Conservation (phyloP, 2,113 vertebrate species). For the Gobio gobio region DNA sequence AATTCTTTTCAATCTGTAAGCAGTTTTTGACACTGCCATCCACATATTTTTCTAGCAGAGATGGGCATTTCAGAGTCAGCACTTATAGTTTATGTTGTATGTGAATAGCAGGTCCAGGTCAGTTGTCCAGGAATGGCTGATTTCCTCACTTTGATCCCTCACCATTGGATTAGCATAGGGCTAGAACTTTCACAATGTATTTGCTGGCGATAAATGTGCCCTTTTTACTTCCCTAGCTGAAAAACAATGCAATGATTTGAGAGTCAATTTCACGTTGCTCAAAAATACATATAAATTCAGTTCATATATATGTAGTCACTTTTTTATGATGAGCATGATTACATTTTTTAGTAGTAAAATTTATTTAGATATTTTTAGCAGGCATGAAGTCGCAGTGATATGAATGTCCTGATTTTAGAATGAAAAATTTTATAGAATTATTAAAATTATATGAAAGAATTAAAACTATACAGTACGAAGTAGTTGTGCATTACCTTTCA, state of each 20-base stretch:
- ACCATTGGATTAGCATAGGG: neutral
- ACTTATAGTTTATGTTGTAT: neutral
- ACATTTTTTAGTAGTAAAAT: neutral
- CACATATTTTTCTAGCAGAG: neutral
- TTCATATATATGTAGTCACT: neutral
- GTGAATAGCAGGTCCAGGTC: conserved; percentile 12
- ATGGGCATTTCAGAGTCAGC: conserved; percentile 14
- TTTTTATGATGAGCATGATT: neutral
- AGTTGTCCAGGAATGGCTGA: neutral
- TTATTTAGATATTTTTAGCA: neutral
- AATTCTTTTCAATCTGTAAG: conserved; percentile 27
- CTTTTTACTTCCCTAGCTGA: neutral
- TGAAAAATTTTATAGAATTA: neutral
- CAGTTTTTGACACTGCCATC: conserved; percentile 30
- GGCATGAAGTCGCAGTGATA: neutral
- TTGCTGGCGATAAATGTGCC: neutral
- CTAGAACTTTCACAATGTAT: neutral
- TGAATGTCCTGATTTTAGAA: neutral
- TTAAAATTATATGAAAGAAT: neutral
- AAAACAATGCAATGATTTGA: neutral
- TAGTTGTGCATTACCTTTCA: neutral
- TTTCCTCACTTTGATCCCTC: neutral
- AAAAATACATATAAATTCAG: neutral
- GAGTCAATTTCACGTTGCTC: neutral
- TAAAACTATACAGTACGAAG: neutral